Percentiles rank a stretch among this genome's conserved stretches.
Evolutionary conservation across 2,888 invertebrate genomes (phyloP).

Genomic region (Cheilosia soror): DNA sequence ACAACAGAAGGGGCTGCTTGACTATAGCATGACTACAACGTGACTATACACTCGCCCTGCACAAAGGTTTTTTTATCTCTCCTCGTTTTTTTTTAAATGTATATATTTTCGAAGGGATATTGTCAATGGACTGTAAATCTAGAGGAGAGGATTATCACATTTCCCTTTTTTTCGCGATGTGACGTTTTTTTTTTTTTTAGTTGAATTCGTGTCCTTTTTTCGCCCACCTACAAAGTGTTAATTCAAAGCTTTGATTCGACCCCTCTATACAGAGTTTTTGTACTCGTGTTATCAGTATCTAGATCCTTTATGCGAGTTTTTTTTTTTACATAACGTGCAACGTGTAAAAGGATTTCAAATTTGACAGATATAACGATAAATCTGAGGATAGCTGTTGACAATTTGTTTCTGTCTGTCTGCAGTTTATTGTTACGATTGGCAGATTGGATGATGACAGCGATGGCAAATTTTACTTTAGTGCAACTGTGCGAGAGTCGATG

Average conservation of each 20-base stretch:
- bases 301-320: conserved; percentile 4
- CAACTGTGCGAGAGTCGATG: not conserved
- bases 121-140: conserved; percentile 36
- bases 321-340: not conserved
- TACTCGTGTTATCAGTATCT: not conserved
- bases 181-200: not conserved
- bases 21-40: not conserved
- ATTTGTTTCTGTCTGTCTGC: conserved; percentile 14
- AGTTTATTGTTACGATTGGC: conserved; percentile 21
- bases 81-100: not conserved
- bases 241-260: conserved; percentile 27
- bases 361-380: conserved; percentile 16
- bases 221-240: conserved; percentile 16
- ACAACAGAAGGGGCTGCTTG: conserved; percentile 9
- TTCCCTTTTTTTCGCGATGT: conserved; percentile 1
- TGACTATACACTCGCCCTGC: conserved; percentile 23
- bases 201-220: not conserved
- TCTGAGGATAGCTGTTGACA: conserved; percentile 1
- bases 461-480: conserved; percentile 5
- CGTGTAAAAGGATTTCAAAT: conserved; percentile 31
- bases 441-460: conserved; percentile 21
- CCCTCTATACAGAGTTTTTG: not conserved
- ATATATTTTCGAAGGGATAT: conserved; percentile 22
- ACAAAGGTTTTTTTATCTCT: not conserved
- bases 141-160: conserved; percentile 37